phyloP scores from a whole-genome alignment of 2,113 vertebrate species.

The Tragelaphus strepsiceros region DNA sequence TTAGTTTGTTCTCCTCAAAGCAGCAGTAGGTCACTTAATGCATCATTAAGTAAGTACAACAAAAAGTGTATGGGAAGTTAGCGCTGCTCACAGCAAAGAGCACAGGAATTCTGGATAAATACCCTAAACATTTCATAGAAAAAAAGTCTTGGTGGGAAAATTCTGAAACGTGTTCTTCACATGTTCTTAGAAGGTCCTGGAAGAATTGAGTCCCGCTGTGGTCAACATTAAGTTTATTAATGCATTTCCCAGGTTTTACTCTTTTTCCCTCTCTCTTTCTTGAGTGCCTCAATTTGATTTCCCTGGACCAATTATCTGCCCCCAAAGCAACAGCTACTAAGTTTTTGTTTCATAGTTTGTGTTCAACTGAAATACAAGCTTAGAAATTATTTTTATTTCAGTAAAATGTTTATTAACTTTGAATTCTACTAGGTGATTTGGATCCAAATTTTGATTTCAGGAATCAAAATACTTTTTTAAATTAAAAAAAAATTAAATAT shows the following conservation, averaged over 20 bases:
- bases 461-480: not conserved
- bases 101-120: not conserved
- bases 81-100: not conserved
- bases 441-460: not conserved
- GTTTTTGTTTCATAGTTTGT: not conserved
- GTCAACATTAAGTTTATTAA: not conserved
- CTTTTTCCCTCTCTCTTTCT: not conserved
- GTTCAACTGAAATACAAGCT: not conserved
- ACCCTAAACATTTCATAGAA: not conserved
- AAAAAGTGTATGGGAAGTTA: not conserved
- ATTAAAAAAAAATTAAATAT: not conserved
- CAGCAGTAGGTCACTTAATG: not conserved
- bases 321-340: not conserved
- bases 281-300: not conserved
- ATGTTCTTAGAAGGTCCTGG: not conserved
- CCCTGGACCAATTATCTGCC: not conserved
- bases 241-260: not conserved
- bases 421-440: not conserved
- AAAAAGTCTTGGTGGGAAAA: not conserved
- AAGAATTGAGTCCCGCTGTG: not conserved
- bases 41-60: not conserved
- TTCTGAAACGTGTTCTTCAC: not conserved
- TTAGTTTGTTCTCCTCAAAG: not conserved
- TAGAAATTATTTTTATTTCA: not conserved
- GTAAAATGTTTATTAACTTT: not conserved